phyloP scores from a whole-genome alignment of 2,888 invertebrate species.

The Drosophila koepferae region DNA sequence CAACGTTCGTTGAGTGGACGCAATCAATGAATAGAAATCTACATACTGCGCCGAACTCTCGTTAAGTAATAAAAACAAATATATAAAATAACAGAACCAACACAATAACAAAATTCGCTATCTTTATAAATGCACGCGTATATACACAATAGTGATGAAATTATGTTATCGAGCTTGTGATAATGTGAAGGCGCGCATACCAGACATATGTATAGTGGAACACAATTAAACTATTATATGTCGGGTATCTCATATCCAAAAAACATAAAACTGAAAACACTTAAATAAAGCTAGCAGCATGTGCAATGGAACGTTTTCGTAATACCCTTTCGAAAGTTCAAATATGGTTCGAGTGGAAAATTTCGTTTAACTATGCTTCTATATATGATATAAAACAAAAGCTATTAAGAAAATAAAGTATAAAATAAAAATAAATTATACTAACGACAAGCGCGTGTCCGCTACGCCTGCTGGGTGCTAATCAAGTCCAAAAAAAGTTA shows the following conservation, averaged over 20 bases:
- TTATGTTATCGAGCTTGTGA: slow-evolving; percentile 14
- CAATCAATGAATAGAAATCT: background rate
- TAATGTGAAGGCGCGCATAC: slow-evolving; percentile 1
- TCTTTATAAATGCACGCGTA: slow-evolving; percentile 6
- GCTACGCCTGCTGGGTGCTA: slow-evolving; percentile 48
- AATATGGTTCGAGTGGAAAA: slow-evolving; percentile 46
- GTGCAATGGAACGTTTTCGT: slow-evolving; percentile 32
- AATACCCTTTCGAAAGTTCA: slow-evolving; percentile 6
- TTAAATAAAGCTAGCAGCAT: slow-evolving; percentile 19
- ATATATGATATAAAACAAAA: slow-evolving; percentile 28
- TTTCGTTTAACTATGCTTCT: slow-evolving; percentile 19
- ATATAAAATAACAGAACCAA: background rate
- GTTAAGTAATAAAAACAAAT: slow-evolving; percentile 25
- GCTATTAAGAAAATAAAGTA: slow-evolving; percentile 40
- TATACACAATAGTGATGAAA: slow-evolving; percentile 34
- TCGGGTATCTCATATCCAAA: background rate
- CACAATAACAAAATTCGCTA: slow-evolving; percentile 26
- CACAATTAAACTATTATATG: background rate
- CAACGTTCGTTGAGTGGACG: slow-evolving; percentile 10
- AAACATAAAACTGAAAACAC: background rate
- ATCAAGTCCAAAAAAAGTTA: slow-evolving; percentile 44
- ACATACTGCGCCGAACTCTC: slow-evolving; percentile 12
- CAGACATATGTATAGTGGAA: background rate
- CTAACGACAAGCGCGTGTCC: slow-evolving; percentile 69
- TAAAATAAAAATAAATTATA: slow-evolving; percentile 64